Percentiles rank a stretch among this genome's conserved stretches.
phyloP scores from a whole-genome alignment of 2,888 invertebrate species.

The Dascillus cervinus region DNA sequence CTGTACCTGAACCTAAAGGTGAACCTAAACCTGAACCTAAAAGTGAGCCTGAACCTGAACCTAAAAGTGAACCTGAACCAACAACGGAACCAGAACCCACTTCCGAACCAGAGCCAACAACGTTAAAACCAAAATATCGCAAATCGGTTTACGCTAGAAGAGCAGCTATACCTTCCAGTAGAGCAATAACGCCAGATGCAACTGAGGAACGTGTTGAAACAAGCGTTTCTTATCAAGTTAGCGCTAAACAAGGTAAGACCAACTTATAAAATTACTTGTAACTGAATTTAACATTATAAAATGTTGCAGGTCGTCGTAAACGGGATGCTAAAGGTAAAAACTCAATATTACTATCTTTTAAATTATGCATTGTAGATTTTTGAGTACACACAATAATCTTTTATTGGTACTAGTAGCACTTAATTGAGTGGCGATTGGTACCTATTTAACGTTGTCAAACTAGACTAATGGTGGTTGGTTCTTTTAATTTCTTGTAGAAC shows the following conservation, averaged over 20 bases:
- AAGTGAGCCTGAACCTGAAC: conserved; percentile 32
- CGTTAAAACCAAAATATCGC: conserved; percentile 24
- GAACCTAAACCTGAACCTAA: conserved; percentile 38
- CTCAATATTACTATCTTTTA: no score
- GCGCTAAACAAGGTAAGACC: conserved; percentile 53
- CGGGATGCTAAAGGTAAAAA: no score
- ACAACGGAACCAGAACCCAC: conserved; percentile 30
- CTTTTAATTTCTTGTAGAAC: conserved; percentile 31
- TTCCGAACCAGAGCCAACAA: conserved; percentile 20
- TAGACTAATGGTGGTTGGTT: conserved; percentile 32
- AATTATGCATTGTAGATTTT: no score
- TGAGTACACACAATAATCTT: conserved; percentile 3
- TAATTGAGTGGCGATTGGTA: neutral
- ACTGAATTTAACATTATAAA: no score
- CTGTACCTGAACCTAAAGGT: conserved; percentile 38
- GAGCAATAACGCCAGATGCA: conserved; percentile 16
- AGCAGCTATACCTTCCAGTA: conserved; percentile 29
- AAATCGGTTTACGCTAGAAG: conserved; percentile 36
- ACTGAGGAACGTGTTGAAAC: conserved; percentile 66
- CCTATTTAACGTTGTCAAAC: no score
- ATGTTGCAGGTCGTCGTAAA: conserved; percentile 19
- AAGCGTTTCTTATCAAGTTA: conserved; percentile 72
- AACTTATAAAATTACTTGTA: no score
- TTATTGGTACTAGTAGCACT: neutral
- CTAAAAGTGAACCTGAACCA: conserved; percentile 35